Percentiles rank a stretch among this genome's conserved stretches.
Conservation (phyloP, 2,888 invertebrate genomes). For the Chrysopilus asiliformis region DNA sequence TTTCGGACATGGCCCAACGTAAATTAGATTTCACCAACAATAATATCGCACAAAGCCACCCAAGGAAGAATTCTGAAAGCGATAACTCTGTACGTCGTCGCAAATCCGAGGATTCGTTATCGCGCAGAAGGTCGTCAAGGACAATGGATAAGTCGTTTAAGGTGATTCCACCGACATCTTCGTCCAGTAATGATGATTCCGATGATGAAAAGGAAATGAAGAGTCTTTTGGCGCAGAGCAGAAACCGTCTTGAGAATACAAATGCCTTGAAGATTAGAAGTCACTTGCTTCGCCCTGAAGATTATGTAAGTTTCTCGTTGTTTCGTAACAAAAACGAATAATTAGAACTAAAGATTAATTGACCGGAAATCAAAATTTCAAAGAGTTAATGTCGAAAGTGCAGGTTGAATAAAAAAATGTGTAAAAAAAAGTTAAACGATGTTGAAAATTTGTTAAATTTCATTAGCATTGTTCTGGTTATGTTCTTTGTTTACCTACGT, state of each 20-base stretch:
- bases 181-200: slow-evolving; percentile 31
- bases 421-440: too few species aligned
- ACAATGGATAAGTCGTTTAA: slow-evolving; percentile 33
- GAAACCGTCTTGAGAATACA: slow-evolving; percentile 32
- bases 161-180: slow-evolving; percentile 28
- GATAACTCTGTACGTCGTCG: slow-evolving; percentile 32
- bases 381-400: too few species aligned
- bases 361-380: too few species aligned
- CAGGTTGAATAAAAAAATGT: too few species aligned
- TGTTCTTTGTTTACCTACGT: too few species aligned
- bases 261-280: slow-evolving; percentile 33
- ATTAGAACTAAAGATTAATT: too few species aligned
- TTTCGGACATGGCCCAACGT: slow-evolving; percentile 23
- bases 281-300: slow-evolving; percentile 35
- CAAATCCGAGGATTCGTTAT: slow-evolving; percentile 20
- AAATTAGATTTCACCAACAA: slow-evolving; percentile 33
- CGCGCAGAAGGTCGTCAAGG: slow-evolving; percentile 28
- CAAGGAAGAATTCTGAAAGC: slow-evolving; percentile 31
- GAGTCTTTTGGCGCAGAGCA: slow-evolving; percentile 30
- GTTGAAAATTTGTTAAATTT: too few species aligned
- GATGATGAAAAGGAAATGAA: slow-evolving; percentile 35
- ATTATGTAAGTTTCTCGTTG: slow-evolving; percentile 36
- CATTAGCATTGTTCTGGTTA: too few species aligned
- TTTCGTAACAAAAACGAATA: too few species aligned
- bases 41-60: slow-evolving; percentile 30